phyloP scores from a whole-genome alignment of 1,140 invertebrate genomes.

The Philaenus spumarius region DNA sequence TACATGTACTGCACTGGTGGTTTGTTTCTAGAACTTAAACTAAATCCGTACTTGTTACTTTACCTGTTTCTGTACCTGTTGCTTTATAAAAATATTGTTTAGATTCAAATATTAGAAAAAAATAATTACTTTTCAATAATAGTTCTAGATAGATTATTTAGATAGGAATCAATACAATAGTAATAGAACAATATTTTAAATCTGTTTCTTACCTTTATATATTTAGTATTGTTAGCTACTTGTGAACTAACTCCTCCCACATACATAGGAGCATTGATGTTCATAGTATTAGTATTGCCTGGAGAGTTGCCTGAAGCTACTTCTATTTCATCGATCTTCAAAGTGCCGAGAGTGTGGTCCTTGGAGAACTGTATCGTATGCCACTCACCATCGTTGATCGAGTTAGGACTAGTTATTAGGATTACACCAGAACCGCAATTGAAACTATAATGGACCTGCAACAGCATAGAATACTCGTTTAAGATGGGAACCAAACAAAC shows the following conservation, averaged over 20 bases:
- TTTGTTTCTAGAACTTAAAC: too few relatives aligned
- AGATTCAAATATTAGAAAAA: too few relatives aligned
- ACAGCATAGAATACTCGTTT: constrained; percentile 21
- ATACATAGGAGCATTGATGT: constrained; percentile 58
- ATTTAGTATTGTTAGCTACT: constrained; percentile 11
- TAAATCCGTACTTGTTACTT: too few relatives aligned
- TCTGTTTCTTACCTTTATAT: background rate
- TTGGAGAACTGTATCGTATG: constrained; percentile 64
- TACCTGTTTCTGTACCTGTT: too few relatives aligned
- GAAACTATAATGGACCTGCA: constrained; percentile 59
- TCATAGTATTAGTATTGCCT: constrained; percentile 50
- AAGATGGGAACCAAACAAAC: too few relatives aligned
- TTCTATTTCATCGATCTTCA: constrained; percentile 60
- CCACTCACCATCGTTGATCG: constrained; percentile 81
- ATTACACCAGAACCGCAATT: constrained; percentile 65
- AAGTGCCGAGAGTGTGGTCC: constrained; percentile 47
- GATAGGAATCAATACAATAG: too few relatives aligned
- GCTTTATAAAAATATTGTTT: too few relatives aligned
- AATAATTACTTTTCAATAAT: too few relatives aligned
- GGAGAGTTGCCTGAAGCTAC: constrained; percentile 46
- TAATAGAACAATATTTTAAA: too few relatives aligned
- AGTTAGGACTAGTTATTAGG: constrained; percentile 44
- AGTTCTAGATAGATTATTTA: too few relatives aligned
- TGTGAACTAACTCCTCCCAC: constrained; percentile 57
- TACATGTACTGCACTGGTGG: too few relatives aligned